A percentile compares a stretch with the other conserved stretches of the same genome.
These are phyloP conservation scores for Heptranchias perlo DNA, from an alignment of 2,113 vertebrate species.

Conservation along the genomic window DNA sequence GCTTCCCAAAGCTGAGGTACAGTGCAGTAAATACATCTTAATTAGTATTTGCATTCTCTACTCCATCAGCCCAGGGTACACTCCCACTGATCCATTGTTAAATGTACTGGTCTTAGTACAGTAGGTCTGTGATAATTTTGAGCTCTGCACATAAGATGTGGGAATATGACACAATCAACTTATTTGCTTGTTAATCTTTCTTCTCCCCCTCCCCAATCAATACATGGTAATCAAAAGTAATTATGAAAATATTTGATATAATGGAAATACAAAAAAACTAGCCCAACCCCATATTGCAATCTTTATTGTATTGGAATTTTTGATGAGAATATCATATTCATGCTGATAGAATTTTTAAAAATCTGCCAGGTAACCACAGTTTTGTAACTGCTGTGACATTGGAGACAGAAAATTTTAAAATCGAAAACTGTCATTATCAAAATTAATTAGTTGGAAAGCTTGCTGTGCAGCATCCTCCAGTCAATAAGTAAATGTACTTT, in stretches of 20 bases:
- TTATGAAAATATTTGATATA: neutral
- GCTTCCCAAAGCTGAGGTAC: neutral
- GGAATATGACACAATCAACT: neutral
- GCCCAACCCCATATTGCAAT: neutral
- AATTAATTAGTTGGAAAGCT: neutral
- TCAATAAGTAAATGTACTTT: neutral
- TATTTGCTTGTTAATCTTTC: neutral
- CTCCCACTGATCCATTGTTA: neutral
- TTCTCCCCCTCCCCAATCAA: neutral
- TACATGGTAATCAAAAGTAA: neutral
- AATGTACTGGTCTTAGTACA: neutral
- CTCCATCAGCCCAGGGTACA: neutral
- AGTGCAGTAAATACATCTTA: neutral
- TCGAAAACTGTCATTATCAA: neutral
- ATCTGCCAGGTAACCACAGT: neutral
- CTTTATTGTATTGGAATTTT: neutral
- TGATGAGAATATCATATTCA: neutral
- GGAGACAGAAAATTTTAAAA: neutral
- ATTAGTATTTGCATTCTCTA: neutral
- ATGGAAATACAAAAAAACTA: neutral
- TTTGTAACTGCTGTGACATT: neutral
- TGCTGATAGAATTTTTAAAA: neutral
- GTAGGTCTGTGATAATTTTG: neutral
- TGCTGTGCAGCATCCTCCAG: neutral
- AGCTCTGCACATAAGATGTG: neutral